A percentile compares a stretch with the other conserved stretches of the same genome.
Evolutionary conservation across 2,797 vertebrate species (phyloP).

Genomic region (Limnodromus scolopaceus): DNA sequence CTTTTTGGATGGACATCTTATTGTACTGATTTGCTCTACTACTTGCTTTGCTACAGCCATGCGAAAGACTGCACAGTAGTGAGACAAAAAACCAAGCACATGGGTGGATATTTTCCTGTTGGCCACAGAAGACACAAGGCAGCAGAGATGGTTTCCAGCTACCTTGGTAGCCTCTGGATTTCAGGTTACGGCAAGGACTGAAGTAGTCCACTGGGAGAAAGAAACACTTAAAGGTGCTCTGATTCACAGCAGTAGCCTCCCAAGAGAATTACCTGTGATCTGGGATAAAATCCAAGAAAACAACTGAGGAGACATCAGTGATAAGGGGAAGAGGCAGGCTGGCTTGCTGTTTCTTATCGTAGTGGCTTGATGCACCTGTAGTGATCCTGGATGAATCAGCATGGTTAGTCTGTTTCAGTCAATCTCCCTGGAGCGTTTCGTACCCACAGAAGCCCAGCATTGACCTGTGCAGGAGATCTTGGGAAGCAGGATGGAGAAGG

Average conservation of each 20-base stretch:
- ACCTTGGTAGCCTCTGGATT: not conserved
- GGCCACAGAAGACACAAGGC: not conserved
- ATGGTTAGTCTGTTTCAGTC: not conserved
- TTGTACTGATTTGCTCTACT: not conserved
- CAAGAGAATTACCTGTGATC: not conserved
- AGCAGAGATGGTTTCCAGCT: not conserved
- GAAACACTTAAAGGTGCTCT: not conserved
- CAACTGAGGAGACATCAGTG: not conserved
- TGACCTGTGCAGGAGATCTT: not conserved
- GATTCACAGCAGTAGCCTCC: not conserved
- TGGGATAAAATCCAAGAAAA: not conserved
- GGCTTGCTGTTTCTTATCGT: not conserved
- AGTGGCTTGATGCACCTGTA: not conserved
- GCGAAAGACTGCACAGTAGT: not conserved
- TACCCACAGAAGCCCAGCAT: not conserved
- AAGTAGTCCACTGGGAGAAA: not conserved
- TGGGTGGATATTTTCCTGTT: not conserved
- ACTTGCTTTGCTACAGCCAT: not conserved
- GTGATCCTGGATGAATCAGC: not conserved
- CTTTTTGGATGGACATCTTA: not conserved
- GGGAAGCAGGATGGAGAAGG: not conserved
- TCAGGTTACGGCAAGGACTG: not conserved
- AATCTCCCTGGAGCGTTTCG: not conserved
- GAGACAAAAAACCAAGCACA: not conserved
- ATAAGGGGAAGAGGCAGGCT: not conserved